Conservation (phyloP, 2,888 invertebrate species). For the Ecliptopera silaceata region DNA sequence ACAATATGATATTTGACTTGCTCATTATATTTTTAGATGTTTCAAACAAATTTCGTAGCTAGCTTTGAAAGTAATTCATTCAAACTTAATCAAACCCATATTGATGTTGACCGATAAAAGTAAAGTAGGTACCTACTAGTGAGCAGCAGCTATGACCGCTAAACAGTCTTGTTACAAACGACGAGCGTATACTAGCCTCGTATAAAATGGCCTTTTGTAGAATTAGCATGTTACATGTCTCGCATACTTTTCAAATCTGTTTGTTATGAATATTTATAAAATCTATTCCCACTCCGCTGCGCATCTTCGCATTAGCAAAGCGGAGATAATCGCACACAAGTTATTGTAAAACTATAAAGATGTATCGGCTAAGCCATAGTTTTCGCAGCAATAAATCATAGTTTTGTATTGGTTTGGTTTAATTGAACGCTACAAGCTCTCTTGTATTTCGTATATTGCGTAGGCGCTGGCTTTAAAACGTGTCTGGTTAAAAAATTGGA, state of each 20-base stretch:
- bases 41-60: too few species aligned
- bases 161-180: background rate
- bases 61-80: too few species aligned
- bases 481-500: constrained; percentile 53
- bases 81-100: too few species aligned
- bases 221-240: constrained; percentile 38
- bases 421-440: constrained; percentile 24
- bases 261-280: constrained; percentile 31
- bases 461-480: constrained; percentile 56
- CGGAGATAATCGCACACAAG: constrained; percentile 24
- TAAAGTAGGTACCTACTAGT: too few species aligned
- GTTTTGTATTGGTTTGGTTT: constrained; percentile 25
- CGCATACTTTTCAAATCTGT: constrained; percentile 35
- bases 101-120: too few species aligned
- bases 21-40: too few species aligned
- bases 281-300: constrained; percentile 18
- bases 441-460: constrained; percentile 34
- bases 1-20: too few species aligned
- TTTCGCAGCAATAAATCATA: constrained; percentile 28
- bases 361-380: constrained; percentile 27
- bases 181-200: constrained; percentile 3
- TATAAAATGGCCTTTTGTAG: constrained; percentile 35
- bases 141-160: too few species aligned
- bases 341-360: constrained; percentile 34
- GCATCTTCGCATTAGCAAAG: constrained; percentile 19